A percentile compares a stretch with the other conserved stretches of the same genome.
Conservation (phyloP, 1,140 invertebrate species). For the Philopotamus ludificatus region DNA sequence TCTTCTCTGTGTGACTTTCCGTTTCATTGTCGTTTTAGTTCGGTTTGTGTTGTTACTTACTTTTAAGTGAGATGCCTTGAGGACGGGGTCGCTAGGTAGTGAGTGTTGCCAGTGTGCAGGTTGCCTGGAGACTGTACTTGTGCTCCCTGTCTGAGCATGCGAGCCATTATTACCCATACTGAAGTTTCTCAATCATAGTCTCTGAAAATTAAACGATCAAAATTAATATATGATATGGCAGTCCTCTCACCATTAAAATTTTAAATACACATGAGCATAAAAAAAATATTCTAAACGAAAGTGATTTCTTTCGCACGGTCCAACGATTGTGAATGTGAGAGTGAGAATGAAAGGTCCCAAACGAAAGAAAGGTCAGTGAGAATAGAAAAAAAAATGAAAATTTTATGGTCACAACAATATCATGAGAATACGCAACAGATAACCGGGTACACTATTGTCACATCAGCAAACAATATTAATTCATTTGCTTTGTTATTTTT, state of each 20-base stretch:
- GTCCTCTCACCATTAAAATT: not conserved
- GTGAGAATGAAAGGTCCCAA: not conserved
- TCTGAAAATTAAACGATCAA: conserved; percentile 18
- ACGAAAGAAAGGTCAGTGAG: conserved; percentile 13
- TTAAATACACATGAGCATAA: not conserved
- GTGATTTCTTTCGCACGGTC: conserved; percentile 14
- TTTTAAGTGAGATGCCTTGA: conserved; percentile 39
- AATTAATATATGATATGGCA: not conserved
- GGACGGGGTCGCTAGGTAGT: conserved; percentile 34
- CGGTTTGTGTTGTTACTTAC: too few relatives aligned
- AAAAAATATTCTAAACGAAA: conserved; percentile 8
- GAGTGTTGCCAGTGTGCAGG: conserved; percentile 39
- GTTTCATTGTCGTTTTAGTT: too few relatives aligned
- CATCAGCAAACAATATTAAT: too few relatives aligned
- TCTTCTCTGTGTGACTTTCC: too few relatives aligned
- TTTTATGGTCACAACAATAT: not conserved
- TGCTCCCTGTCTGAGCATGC: conserved; percentile 12
- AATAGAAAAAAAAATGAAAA: conserved; percentile 1
- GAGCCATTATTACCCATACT: conserved; percentile 39
- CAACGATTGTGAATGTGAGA: conserved; percentile 1
- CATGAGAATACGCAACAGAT: conserved; percentile 1
- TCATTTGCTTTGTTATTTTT: too few relatives aligned
- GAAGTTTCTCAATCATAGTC: conserved; percentile 20
- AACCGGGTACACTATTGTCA: too few relatives aligned
- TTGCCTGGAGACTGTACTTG: conserved; percentile 16